Conservation (phyloP, 2,113 vertebrate genomes). For the Proterorhinus semilunaris region DNA sequence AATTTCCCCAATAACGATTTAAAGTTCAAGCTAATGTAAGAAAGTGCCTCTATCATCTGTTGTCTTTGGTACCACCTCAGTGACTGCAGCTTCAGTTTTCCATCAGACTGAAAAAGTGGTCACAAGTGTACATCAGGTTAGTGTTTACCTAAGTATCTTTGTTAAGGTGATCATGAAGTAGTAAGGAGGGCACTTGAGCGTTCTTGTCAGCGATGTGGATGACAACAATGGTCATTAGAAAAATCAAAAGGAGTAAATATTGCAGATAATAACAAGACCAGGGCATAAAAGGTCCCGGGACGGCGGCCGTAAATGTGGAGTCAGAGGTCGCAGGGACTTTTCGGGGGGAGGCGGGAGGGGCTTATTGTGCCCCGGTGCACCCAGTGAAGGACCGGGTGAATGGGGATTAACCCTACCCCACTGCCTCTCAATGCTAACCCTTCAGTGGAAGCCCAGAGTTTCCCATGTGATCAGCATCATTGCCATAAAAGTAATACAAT, state of each 20-base stretch:
- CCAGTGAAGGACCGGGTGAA: constrained; percentile 74
- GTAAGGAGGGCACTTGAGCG: constrained; percentile 55
- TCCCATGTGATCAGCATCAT: constrained; percentile 60
- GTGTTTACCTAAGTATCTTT: constrained; percentile 38
- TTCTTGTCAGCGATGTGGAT: constrained; percentile 32
- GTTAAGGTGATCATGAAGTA: constrained; percentile 21
- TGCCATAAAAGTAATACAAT: constrained; percentile 18
- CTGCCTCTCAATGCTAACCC: constrained; percentile 69
- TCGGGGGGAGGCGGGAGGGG: constrained; percentile 50
- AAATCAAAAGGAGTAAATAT: constrained; percentile 76
- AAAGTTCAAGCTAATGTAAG: too few relatives aligned
- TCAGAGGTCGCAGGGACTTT: constrained; percentile 67
- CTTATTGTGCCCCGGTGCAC: constrained; percentile 61
- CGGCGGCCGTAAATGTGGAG: constrained; percentile 61
- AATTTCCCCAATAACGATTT: too few relatives aligned
- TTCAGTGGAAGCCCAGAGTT: constrained; percentile 48
- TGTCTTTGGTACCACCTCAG: background rate
- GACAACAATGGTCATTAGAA: constrained; percentile 45
- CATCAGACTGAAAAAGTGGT: constrained; percentile 28
- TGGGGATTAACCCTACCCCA: constrained; percentile 78
- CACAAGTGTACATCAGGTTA: constrained; percentile 29
- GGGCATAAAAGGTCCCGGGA: constrained; percentile 60
- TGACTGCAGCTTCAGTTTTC: constrained; percentile 11
- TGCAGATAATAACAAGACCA: constrained; percentile 72
- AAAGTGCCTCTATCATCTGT: background rate